These are phyloP conservation scores for Drosophila dives DNA, from an alignment of 2,888 invertebrate genomes.

Conservation along the genomic window DNA sequence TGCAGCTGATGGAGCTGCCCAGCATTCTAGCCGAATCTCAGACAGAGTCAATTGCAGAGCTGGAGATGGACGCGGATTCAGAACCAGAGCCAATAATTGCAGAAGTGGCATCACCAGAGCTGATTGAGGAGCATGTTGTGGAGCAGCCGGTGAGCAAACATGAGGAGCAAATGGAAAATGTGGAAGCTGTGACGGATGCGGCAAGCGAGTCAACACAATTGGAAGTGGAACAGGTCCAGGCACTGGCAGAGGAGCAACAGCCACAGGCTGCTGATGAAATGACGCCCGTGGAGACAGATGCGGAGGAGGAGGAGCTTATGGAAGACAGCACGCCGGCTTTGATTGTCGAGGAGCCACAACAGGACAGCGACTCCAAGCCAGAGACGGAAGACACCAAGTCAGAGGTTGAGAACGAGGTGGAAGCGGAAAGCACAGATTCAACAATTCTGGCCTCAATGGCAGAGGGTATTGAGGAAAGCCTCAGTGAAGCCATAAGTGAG, in stretches of 20 bases:
- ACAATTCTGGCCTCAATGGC: constrained; percentile 46
- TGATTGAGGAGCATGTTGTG: constrained; percentile 62
- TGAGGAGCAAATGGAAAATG: constrained; percentile 64
- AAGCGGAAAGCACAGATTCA: constrained; percentile 57
- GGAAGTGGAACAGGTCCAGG: neutral
- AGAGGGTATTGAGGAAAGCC: constrained; percentile 58
- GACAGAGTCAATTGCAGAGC: constrained; percentile 14
- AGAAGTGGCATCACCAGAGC: constrained; percentile 42
- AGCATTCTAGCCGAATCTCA: constrained; percentile 48
- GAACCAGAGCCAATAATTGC: constrained; percentile 9
- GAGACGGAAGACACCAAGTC: constrained; percentile 17
- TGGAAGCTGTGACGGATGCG: constrained; percentile 37
- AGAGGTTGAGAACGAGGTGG: constrained; percentile 41
- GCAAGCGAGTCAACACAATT: constrained; percentile 46
- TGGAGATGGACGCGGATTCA: constrained; percentile 14
- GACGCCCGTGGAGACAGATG: neutral
- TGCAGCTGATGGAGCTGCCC: constrained; percentile 71
- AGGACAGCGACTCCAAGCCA: neutral
- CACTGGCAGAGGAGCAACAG: constrained; percentile 11
- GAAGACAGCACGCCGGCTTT: constrained; percentile 14
- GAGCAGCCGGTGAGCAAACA: constrained; percentile 55
- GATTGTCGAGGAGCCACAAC: constrained; percentile 18
- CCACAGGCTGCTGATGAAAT: constrained; percentile 11
- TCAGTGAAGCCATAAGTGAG: constrained; percentile 55
- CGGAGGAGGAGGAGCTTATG: constrained; percentile 1